Evolutionary conservation across 2,797 vertebrate species (phyloP), one percentile per base, ranked within the genome.

Genomic region (Pangasius djambal): DNA sequence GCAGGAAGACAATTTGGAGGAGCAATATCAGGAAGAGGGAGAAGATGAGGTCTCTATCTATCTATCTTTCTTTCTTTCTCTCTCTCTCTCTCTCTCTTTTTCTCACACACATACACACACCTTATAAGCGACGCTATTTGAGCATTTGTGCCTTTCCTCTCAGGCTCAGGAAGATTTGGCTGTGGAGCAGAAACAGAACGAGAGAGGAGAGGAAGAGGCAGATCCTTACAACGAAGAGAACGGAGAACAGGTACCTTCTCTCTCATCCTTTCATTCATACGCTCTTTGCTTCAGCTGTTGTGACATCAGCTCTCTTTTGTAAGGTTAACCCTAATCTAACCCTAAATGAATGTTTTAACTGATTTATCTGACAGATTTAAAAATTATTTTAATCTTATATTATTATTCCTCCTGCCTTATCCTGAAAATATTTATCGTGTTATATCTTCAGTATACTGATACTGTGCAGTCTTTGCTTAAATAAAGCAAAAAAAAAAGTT

Each of bases 21-120:
- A 99, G 15, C 98, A 99, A 82, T 99, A 99, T 92, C 98, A 99
- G 94, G 98, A 99, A 22, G 98, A 99, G 70, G 96, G 95, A 61
- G 98, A 99, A 89, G 98, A 99, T 22, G 99, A 99, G 97, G 99
- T 99, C 57, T 28, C 87, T 20, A 12, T 70, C 50, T 70, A 2
- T 31, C 4, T 70, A 34, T 70, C 28, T 10, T 9, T 15, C 70
- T 40, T 22, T 63, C 50, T 18, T 57, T 72, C 4, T 25, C 8
- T 63, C 31, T 48, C n/a, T 20, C 28, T 10, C 22, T 15, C 70
- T 40, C n/a, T 63, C 50, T 18, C 37, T 37, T 69, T 44, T 44
- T 7, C 5, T 25, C 9, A 44, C 61, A 65, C 81, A 72, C 78
- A 40, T 59, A 55, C 84, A 86, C 16, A 72, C 72, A 86, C 48